phyloP scores from a whole-genome alignment of 2,888 invertebrate genomes.

The Oeneis ivallda region DNA sequence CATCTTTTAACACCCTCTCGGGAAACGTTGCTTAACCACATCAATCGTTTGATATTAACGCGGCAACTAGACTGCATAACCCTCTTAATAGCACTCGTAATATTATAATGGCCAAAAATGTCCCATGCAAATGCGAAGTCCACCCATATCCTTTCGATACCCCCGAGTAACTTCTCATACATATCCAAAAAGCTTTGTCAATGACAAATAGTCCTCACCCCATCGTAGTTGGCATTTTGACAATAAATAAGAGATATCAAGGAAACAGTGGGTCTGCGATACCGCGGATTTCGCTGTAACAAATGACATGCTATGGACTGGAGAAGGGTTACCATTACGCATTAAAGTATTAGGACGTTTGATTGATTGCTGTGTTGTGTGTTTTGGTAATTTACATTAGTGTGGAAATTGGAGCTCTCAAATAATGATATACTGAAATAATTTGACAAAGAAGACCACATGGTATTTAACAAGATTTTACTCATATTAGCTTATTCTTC shows the following conservation, averaged over 20 bases:
- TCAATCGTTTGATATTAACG: background rate
- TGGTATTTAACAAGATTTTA: no score
- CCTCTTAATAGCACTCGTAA: constrained; percentile 18
- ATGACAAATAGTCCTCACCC: constrained; percentile 77
- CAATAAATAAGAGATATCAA: constrained; percentile 79
- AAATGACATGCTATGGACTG: constrained; percentile 77
- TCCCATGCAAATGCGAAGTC: constrained; percentile 24
- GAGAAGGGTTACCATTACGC: constrained; percentile 67
- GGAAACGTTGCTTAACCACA: background rate
- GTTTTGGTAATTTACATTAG: constrained; percentile 34
- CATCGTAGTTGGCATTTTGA: constrained; percentile 72
- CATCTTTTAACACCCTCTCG: background rate
- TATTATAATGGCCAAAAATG: constrained; percentile 20
- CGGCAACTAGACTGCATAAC: background rate
- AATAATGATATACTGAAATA: background rate
- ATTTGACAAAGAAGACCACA: background rate
- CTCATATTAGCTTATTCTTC: no score
- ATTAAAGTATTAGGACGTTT: constrained; percentile 54
- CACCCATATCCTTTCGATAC: constrained; percentile 54
- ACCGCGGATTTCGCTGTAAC: constrained; percentile 68
- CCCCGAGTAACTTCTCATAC: constrained; percentile 44
- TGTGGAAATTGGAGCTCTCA: constrained; percentile 1
- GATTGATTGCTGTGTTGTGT: constrained; percentile 58
- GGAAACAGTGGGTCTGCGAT: constrained; percentile 56
- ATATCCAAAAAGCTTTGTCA: constrained; percentile 69